phyloP scores from a whole-genome alignment of 2,797 vertebrate species.

The Chloroceryle inda region DNA sequence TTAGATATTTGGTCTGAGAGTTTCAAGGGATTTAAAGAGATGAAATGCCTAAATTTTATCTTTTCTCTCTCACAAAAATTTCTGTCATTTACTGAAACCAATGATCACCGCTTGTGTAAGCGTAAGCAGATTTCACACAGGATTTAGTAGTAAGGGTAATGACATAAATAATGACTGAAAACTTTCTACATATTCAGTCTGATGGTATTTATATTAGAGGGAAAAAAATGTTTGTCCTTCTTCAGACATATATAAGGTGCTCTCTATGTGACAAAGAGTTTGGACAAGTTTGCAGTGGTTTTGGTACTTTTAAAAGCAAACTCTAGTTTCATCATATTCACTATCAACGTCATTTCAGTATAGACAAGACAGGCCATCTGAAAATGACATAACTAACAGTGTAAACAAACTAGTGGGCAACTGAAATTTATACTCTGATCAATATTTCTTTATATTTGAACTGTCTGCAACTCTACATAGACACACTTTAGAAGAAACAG shows the following conservation, averaged over 20 bases:
- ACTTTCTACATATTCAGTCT: background rate
- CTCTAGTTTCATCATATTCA: background rate
- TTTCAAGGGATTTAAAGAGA: background rate
- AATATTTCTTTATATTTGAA: background rate
- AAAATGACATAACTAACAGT: background rate
- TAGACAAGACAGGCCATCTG: background rate
- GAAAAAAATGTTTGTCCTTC: background rate
- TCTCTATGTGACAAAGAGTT: background rate
- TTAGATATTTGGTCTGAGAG: background rate
- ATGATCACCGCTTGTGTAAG: background rate
- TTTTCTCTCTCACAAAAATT: background rate
- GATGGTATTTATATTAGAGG: background rate
- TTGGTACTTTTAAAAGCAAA: background rate
- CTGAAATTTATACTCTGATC: background rate
- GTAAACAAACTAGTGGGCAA: background rate
- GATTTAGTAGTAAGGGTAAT: background rate
- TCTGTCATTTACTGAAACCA: background rate
- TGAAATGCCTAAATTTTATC: background rate
- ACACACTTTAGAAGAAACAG: background rate
- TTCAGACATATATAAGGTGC: background rate
- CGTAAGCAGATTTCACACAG: background rate
- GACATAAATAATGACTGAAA: background rate
- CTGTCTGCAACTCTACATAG: background rate
- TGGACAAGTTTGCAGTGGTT: background rate
- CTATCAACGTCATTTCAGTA: background rate